Evolutionary conservation across 2,888 invertebrate species (phyloP).

Genomic region (Patella caerulea): DNA sequence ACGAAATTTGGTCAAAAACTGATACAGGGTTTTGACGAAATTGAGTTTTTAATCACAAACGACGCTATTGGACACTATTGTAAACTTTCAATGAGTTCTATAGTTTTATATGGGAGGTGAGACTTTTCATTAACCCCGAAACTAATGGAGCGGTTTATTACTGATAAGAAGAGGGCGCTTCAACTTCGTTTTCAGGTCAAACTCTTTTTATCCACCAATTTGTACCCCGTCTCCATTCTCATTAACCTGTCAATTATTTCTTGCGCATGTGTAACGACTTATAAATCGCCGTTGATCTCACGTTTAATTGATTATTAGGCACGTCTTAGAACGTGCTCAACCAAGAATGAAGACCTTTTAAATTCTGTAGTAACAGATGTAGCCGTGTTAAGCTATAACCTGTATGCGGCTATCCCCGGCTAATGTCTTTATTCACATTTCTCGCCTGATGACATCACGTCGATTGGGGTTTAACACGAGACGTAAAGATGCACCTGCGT

Average conservation of each 20-base stretch:
- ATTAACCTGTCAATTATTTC: not conserved
- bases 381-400: not conserved
- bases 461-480: not conserved
- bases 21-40: no score
- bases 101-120: no score
- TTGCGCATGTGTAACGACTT: conserved; percentile 5
- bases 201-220: not conserved
- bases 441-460: conserved; percentile 5
- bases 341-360: conserved; percentile 2
- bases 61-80: no score
- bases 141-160: no score
- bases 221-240: not conserved
- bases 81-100: no score
- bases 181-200: no score
- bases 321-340: not conserved
- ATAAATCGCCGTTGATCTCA: not conserved
- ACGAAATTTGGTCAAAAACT: no score
- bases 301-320: conserved; percentile 5
- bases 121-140: no score
- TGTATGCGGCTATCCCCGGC: not conserved
- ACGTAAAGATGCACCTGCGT: not conserved
- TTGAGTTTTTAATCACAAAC: no score
- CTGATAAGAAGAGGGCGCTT: no score
- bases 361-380: not conserved
- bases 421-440: not conserved